Base-by-base conservation (phyloP, 2,113 vertebrate species). In the Tragelaphus strepsiceros region DNA sequence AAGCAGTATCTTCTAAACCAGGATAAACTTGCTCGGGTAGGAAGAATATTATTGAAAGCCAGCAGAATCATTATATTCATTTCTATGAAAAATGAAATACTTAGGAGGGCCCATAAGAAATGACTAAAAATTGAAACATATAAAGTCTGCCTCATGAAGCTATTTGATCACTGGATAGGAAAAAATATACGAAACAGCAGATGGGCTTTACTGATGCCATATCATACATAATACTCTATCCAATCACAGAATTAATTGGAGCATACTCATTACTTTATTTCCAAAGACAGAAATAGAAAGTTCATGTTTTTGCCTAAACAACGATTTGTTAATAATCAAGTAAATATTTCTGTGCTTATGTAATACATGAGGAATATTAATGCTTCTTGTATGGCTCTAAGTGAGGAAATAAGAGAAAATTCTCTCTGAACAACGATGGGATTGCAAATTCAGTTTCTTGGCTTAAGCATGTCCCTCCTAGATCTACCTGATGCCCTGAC, bases 31-130 rank as follows among this genome's bases (percentile, higher is more conserved):
- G 30, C 16, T 46, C 6, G 30, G 5, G 4, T 58, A 77, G 88
- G 28, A 98, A 96, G 85, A 97, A 78, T 22, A 51, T 97, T 89
- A 92, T 17, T 82, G 87, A 98, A 97, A 95, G 49, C 5, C 49
- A 39, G 88, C 7, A 88, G 43, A 90, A 62, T 53, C 87, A 32
- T 96, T 94, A 67, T 74, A 93, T 78, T 88, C 59, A 95, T 88
- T 58, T 98, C 97, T 98, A 28, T 77, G 88, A 98, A 58, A 98
- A 97, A 95, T 89, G 22, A 97, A 98, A 92, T 92, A 49, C 32
- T 93, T 89, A 97, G 26, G 5, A 2, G 0, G 58, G 8, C 26
- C 26, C 13, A 81, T 26, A 22, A 59, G 39, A 4, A 71, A 74
- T 4, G n/a, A 35, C 14, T 85, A 59, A 83, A 90, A 84, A 54